These are phyloP conservation scores for Xiphorhynchus erythropygius DNA, from an alignment of 2,797 vertebrate species.

Conservation along the genomic window DNA sequence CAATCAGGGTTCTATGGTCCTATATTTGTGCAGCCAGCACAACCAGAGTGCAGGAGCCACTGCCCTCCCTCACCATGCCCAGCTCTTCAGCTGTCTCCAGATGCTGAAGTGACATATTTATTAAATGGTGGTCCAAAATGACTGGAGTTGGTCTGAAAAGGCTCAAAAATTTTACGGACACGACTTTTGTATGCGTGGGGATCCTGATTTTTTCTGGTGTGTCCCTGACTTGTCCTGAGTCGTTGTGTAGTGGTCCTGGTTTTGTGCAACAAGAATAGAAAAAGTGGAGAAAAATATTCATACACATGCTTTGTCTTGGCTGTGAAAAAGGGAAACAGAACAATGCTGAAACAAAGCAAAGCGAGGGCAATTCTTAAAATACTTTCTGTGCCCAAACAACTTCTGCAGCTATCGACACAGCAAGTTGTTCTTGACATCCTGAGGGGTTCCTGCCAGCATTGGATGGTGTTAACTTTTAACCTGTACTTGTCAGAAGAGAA, in stretches of 20 bases:
- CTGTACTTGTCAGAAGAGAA: neutral
- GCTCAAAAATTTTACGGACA: neutral
- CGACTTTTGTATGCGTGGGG: neutral
- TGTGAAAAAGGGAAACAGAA: neutral
- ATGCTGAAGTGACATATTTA: neutral
- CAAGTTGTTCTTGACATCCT: neutral
- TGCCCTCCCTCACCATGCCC: neutral
- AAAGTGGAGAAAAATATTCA: neutral
- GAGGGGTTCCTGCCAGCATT: neutral
- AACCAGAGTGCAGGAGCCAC: neutral
- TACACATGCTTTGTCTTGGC: neutral
- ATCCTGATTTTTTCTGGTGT: neutral
- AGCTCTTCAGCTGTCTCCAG: neutral
- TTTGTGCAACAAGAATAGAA: neutral
- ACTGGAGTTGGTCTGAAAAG: neutral
- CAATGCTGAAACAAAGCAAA: neutral
- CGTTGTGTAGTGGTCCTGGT: neutral
- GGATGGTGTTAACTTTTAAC: conserved; percentile 13
- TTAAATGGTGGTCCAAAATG: neutral
- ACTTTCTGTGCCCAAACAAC: neutral
- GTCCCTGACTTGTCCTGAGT: neutral
- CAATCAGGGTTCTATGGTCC: neutral
- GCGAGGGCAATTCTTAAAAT: neutral
- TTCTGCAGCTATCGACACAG: neutral
- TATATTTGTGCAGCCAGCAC: neutral